Conservation (phyloP, 2,888 invertebrate genomes). For the Clusia tigrina region DNA sequence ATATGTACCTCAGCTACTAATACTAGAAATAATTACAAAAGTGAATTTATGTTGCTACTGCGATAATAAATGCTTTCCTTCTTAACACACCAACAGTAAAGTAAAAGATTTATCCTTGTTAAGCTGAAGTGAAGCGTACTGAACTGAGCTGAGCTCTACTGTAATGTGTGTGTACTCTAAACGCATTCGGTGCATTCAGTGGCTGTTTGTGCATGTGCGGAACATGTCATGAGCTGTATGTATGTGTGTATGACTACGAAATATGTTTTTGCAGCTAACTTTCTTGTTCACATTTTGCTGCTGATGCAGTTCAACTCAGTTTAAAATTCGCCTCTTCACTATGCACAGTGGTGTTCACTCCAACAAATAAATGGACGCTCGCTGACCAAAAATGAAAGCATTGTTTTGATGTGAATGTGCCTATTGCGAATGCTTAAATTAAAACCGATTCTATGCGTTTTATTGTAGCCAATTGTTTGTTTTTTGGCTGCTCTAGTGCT, state of each 20-base stretch:
- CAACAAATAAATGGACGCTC: too few relatives aligned
- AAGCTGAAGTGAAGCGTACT: background rate
- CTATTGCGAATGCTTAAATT: too few relatives aligned
- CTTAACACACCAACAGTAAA: slow-evolving; percentile 35
- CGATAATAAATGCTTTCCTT: slow-evolving; percentile 56
- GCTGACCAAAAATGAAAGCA: too few relatives aligned
- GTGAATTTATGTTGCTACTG: slow-evolving; percentile 57
- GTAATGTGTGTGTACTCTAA: slow-evolving; percentile 27
- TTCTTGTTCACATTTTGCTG: slow-evolving; percentile 52
- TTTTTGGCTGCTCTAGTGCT: background rate
- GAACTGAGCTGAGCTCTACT: slow-evolving; percentile 1
- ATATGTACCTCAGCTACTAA: slow-evolving; percentile 47
- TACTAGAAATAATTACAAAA: slow-evolving; percentile 60
- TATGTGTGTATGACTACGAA: slow-evolving; percentile 24
- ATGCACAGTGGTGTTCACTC: background rate
- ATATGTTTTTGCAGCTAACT: slow-evolving; percentile 37
- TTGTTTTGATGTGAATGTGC: too few relatives aligned
- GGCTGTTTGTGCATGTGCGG: background rate
- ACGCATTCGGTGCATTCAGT: slow-evolving; percentile 35
- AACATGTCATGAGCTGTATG: slow-evolving; percentile 14
- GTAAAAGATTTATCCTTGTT: slow-evolving; percentile 47
- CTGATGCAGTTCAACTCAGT: slow-evolving; percentile 42
- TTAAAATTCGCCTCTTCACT: slow-evolving; percentile 53
- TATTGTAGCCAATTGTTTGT: background rate
- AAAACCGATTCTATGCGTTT: too few relatives aligned